Evolutionary conservation across 2,797 vertebrate species (phyloP).

Genomic region (Cynodonichthys magdalenae): DNA sequence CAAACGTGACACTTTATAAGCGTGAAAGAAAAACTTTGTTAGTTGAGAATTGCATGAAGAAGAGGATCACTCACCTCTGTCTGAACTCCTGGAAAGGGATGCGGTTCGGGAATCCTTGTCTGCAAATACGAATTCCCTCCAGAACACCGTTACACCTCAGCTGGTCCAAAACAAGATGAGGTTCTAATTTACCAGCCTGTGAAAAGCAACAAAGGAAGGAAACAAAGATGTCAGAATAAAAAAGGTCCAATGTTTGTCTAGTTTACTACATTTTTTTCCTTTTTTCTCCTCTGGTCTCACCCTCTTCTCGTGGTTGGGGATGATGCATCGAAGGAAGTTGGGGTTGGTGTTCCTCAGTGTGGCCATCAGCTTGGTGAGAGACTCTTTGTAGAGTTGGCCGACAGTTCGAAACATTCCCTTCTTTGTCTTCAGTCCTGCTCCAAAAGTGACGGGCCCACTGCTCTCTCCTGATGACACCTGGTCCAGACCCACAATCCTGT

Average conservation of each 20-base stretch:
- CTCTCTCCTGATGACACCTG: slow-evolving; percentile 87
- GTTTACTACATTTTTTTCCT: background rate
- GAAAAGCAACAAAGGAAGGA: background rate
- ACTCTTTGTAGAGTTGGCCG: slow-evolving; percentile 94
- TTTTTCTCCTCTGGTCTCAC: slow-evolving; percentile 66
- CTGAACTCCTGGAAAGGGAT: slow-evolving; percentile 94
- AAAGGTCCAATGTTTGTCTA: background rate
- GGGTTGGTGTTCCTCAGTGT: slow-evolving; percentile 93
- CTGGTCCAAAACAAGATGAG: slow-evolving; percentile 89
- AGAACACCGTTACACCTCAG: slow-evolving; percentile 91
- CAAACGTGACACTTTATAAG: slow-evolving; percentile 1
- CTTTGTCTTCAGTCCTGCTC: slow-evolving; percentile 88
- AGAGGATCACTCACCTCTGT: slow-evolving; percentile 82
- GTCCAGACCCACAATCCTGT: slow-evolving; percentile 90
- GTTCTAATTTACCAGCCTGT: slow-evolving; percentile 87
- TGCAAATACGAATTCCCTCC: slow-evolving; percentile 93
- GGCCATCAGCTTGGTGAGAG: slow-evolving; percentile 91
- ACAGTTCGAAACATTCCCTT: slow-evolving; percentile 93
- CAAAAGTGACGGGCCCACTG: slow-evolving; percentile 82
- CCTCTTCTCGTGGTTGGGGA: slow-evolving; percentile 93
- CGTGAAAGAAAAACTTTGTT: background rate
- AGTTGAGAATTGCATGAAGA: background rate
- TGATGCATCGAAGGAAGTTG: slow-evolving; percentile 93
- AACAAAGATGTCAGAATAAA: slow-evolving; percentile 8
- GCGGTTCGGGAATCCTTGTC: slow-evolving; percentile 93